Evolutionary conservation across 2,888 invertebrate genomes (phyloP).

Genomic region (Zhengitettix transpicula): DNA sequence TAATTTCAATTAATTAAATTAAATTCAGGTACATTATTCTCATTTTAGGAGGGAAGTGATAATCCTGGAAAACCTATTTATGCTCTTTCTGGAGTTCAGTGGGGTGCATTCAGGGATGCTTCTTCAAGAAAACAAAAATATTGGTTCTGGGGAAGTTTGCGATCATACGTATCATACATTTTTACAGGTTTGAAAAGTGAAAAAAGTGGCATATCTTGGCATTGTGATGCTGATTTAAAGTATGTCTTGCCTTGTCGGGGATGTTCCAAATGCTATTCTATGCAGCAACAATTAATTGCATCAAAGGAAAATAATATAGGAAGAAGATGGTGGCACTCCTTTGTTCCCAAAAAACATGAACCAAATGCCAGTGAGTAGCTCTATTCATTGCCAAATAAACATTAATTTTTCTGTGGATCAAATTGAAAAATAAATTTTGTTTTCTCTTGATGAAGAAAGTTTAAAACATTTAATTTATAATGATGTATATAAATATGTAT

Average conservation of each 20-base stretch:
- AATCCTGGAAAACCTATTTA: slow-evolving; percentile 50
- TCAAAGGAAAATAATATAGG: slow-evolving; percentile 21
- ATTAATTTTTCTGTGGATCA: no score
- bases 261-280: slow-evolving; percentile 52
- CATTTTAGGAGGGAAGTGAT: not conserved
- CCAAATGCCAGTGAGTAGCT: no score
- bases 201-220: slow-evolving; percentile 46
- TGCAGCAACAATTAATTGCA: slow-evolving; percentile 16
- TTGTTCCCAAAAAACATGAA: slow-evolving; percentile 21
- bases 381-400: no score
- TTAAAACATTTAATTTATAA: no score
- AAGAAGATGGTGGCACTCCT: slow-evolving; percentile 31
- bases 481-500: no score
- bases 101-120: slow-evolving; percentile 76
- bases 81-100: slow-evolving; percentile 60
- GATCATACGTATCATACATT: slow-evolving; percentile 59
- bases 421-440: no score
- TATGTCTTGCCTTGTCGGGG: slow-evolving; percentile 69
- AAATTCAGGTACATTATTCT: not conserved
- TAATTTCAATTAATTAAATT: no score
- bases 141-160: slow-evolving; percentile 71
- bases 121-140: slow-evolving; percentile 58
- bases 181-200: slow-evolving; percentile 41
- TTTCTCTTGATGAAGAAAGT: no score
- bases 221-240: slow-evolving; percentile 49